A percentile compares a stretch with the other conserved stretches of the same genome.
Conservation (phyloP, 2,888 invertebrate genomes). For the Limnephilus lunatus region DNA sequence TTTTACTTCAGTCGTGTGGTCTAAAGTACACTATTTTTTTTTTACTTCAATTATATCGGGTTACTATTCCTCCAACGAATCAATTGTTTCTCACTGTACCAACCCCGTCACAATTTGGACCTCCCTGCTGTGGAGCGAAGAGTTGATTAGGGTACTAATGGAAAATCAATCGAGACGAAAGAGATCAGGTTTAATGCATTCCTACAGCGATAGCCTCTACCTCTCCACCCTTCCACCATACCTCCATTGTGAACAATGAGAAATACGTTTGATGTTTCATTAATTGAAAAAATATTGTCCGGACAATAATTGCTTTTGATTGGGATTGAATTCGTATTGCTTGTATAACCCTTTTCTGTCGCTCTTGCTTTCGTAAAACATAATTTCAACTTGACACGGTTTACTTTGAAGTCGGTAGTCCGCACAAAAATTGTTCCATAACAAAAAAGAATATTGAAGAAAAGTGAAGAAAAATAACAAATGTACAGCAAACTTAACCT, state of each 20-base stretch:
- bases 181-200: slow-evolving; percentile 24
- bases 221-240: no score
- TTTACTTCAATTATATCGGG: background rate
- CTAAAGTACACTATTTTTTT: no score
- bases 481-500: no score
- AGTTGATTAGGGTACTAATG: slow-evolving; percentile 36
- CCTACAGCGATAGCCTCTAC: background rate
- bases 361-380: background rate
- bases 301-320: no score
- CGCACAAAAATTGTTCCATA: no score
- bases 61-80: background rate
- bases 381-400: background rate
- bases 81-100: background rate
- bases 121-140: background rate
- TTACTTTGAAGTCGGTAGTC: background rate
- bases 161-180: slow-evolving; percentile 28
- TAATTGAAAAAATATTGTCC: background rate
- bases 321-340: background rate
- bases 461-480: no score
- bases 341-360: background rate
- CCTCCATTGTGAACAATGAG: background rate
- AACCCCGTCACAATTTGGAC: slow-evolving; percentile 8
- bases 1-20: no score
- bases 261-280: slow-evolving; percentile 28
- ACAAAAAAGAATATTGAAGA: no score